A percentile compares a stretch with the other conserved stretches of the same genome.
Evolutionary conservation across 2,888 invertebrate genomes (phyloP).

Genomic region (Dryocosmus kuriphilus): DNA sequence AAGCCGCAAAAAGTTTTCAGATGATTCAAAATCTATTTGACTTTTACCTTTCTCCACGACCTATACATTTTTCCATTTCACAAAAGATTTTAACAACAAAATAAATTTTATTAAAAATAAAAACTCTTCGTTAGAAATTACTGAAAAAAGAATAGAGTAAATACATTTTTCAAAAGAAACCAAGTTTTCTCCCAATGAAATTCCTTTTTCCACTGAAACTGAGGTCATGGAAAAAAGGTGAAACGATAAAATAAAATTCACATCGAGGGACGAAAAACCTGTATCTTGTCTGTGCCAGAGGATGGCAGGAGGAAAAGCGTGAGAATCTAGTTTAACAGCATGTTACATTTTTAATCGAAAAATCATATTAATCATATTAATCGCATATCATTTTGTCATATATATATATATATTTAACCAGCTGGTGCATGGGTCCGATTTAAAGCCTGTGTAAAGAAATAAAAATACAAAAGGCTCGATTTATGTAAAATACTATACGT

Average conservation of each 20-base stretch:
- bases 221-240: background rate
- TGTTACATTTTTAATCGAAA: constrained; percentile 15
- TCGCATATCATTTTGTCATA: constrained; percentile 52
- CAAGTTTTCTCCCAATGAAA: background rate
- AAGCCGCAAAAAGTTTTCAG: background rate
- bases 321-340: background rate
- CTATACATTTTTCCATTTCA: background rate
- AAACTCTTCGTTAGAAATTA: background rate
- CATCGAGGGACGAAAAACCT: constrained; percentile 12
- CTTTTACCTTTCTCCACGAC: background rate
- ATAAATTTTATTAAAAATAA: background rate
- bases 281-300: constrained; percentile 13
- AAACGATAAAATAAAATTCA: constrained; percentile 25
- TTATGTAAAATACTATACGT: constrained; percentile 17
- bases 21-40: constrained; percentile 6
- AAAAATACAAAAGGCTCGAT: constrained; percentile 42
- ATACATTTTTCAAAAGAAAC: too few species aligned
- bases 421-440: constrained; percentile 77
- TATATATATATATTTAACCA: constrained; percentile 62
- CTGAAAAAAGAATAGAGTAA: background rate
- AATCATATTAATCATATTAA: constrained; percentile 32
- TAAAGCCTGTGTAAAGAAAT: constrained; percentile 55
- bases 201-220: background rate
- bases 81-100: background rate
- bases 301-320: background rate